Evolutionary conservation across 1,140 invertebrate species (phyloP).

Genomic region (Dufourea novaeangliae): DNA sequence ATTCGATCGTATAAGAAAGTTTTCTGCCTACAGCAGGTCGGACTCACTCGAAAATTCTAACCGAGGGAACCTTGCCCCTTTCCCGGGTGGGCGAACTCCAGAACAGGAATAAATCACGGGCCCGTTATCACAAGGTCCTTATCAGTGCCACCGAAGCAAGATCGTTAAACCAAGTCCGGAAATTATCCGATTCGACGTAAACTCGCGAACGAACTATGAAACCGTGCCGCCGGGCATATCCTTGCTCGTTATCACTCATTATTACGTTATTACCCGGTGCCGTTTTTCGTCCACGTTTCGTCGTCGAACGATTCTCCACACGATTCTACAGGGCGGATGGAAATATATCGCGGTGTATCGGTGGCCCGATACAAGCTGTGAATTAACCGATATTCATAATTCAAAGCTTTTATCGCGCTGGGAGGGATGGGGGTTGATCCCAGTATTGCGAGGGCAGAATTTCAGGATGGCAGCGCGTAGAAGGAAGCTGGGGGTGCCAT

Average conservation of each 20-base stretch:
- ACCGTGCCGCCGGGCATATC: background rate
- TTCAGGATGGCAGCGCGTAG: constrained; percentile 53
- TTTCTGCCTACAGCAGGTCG: background rate
- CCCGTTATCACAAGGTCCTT: background rate
- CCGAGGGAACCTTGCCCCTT: background rate
- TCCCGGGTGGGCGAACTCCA: background rate
- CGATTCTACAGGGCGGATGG: no score
- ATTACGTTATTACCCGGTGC: background rate
- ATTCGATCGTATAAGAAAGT: background rate
- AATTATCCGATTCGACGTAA: constrained; percentile 4
- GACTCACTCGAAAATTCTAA: background rate
- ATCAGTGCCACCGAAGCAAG: background rate
- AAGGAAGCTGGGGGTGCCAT: constrained; percentile 52
- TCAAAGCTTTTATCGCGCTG: constrained; percentile 76
- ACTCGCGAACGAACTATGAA: background rate
- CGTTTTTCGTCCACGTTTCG: background rate
- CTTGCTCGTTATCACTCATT: background rate
- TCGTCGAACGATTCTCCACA: background rate
- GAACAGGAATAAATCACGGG: background rate
- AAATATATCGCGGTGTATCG: background rate
- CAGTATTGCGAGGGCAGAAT: constrained; percentile 74
- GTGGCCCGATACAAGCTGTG: constrained; percentile 40
- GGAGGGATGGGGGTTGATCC: constrained; percentile 46
- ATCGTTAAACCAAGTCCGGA: background rate
- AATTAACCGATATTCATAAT: constrained; percentile 76